Conservation (phyloP, 1,140 invertebrate genomes). For the Sogatella furcifera region DNA sequence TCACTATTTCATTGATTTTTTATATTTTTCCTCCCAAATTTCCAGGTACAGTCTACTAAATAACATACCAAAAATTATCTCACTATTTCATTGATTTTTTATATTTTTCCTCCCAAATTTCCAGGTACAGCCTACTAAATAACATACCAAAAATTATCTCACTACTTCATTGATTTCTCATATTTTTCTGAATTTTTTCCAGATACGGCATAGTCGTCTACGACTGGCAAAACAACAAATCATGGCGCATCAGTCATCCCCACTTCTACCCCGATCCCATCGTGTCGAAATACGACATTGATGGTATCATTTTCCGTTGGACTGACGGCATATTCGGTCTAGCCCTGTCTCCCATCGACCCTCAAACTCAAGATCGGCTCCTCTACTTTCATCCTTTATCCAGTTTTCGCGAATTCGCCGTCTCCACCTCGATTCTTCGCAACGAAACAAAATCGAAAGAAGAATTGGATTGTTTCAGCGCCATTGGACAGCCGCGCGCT, state of each 20-base stretch:
- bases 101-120: too few relatives aligned
- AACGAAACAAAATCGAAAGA: slow-evolving; percentile 38
- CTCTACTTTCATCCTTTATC: slow-evolving; percentile 72
- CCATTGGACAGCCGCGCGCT: slow-evolving; percentile 40
- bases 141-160: too few relatives aligned
- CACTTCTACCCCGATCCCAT: slow-evolving; percentile 67
- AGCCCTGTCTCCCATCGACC: slow-evolving; percentile 47
- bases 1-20: too few relatives aligned
- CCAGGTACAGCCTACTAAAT: too few relatives aligned
- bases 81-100: too few relatives aligned
- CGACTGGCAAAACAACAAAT: slow-evolving; percentile 46
- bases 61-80: too few relatives aligned
- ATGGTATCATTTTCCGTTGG: slow-evolving; percentile 67
- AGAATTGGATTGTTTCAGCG: slow-evolving; percentile 40
- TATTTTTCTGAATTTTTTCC: slow-evolving; percentile 34
- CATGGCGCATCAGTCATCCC: slow-evolving; percentile 62
- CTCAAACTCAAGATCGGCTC: slow-evolving; percentile 38
- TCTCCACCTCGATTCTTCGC: slow-evolving; percentile 48
- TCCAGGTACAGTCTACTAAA: too few relatives aligned
- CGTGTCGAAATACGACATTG: slow-evolving; percentile 50
- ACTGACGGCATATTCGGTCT: slow-evolving; percentile 69
- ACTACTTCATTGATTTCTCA: too few relatives aligned
- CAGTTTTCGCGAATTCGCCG: slow-evolving; percentile 60
- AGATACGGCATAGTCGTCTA: slow-evolving; percentile 59
- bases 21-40: too few relatives aligned